Evolutionary conservation across 2,888 invertebrate genomes (phyloP).

Genomic region (Julus scanicus): DNA sequence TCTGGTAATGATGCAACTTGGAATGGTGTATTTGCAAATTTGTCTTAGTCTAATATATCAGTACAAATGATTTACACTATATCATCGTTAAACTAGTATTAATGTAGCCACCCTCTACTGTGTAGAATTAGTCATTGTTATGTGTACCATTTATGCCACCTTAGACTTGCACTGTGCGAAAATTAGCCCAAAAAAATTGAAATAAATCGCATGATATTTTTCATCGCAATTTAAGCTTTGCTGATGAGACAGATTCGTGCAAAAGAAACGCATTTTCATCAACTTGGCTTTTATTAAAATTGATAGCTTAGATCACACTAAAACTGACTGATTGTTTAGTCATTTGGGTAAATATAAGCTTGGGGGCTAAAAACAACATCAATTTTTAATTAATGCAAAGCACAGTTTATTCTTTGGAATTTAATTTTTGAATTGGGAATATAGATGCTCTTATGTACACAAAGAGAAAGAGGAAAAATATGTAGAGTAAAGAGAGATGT

Average conservation of each 20-base stretch:
- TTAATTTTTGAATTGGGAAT: background rate
- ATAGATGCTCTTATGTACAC: background rate
- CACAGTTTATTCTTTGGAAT: background rate
- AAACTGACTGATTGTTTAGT: background rate
- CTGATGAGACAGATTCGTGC: background rate
- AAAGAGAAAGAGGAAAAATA: background rate
- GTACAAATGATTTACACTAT: too few relatives aligned
- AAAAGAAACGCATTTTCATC: background rate
- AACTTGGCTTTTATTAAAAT: background rate
- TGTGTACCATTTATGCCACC: background rate
- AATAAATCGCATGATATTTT: background rate
- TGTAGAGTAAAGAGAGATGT: background rate
- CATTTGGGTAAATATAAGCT: background rate
- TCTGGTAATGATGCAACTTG: too few relatives aligned
- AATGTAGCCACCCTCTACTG: background rate
- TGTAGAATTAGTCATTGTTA: background rate
- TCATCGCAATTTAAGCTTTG: background rate
- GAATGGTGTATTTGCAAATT: too few relatives aligned
- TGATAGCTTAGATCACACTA: background rate
- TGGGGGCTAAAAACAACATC: background rate
- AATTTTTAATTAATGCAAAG: background rate
- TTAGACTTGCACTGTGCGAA: background rate
- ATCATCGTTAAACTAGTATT: background rate
- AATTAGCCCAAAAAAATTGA: background rate
- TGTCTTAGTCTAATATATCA: too few relatives aligned